phyloP scores from a whole-genome alignment of 2,888 invertebrate species.

The Sesia apiformis region DNA sequence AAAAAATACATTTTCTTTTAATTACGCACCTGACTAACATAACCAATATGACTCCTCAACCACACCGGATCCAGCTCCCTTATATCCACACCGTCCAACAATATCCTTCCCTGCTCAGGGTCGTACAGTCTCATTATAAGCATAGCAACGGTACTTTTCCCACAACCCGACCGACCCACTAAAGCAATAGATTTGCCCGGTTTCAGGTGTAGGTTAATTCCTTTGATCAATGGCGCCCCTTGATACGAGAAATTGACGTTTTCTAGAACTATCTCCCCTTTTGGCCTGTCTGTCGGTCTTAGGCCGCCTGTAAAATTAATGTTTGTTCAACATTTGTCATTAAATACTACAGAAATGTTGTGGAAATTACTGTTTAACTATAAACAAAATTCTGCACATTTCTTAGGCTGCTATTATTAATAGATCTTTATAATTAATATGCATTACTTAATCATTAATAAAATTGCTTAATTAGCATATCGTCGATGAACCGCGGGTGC shows the following conservation, averaged over 20 bases:
- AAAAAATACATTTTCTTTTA: neutral
- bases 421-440: too few relatives aligned
- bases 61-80: slow-evolving; percentile 85
- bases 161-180: slow-evolving; percentile 94
- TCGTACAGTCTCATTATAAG: slow-evolving; percentile 91
- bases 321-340: too few relatives aligned
- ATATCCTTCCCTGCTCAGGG: slow-evolving; percentile 80
- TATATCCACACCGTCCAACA: slow-evolving; percentile 86
- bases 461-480: too few relatives aligned
- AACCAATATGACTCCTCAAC: slow-evolving; percentile 90
- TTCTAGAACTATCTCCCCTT: slow-evolving; percentile 83
- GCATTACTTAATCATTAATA: too few relatives aligned
- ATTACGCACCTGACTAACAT: slow-evolving; percentile 84
- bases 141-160: slow-evolving; percentile 93
- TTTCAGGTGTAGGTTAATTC: slow-evolving; percentile 78
- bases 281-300: slow-evolving; percentile 65
- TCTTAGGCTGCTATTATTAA: too few relatives aligned
- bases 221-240: slow-evolving; percentile 69
- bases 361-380: too few relatives aligned
- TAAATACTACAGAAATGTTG: too few relatives aligned
- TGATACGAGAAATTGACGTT: slow-evolving; percentile 85
- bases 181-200: slow-evolving; percentile 84
- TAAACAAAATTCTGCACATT: too few relatives aligned
- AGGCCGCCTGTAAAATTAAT: slow-evolving; percentile 71
- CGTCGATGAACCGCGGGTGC: too few relatives aligned